phyloP scores from a whole-genome alignment of 2,888 invertebrate species.

The Idaea aversata region DNA sequence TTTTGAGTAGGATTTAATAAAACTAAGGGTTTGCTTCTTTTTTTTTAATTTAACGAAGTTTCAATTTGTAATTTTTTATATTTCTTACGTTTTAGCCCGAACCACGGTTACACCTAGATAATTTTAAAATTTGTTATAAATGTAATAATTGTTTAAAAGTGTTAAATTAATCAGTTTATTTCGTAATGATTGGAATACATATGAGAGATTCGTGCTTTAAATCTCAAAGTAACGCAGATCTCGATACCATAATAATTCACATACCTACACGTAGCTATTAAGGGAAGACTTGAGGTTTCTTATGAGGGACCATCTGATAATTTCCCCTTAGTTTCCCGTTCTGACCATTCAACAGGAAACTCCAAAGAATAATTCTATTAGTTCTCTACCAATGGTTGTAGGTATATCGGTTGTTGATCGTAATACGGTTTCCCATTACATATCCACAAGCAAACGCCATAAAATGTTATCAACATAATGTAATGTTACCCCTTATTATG shows the following conservation, averaged over 20 bases:
- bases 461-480: conserved; percentile 41
- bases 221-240: too few relatives aligned
- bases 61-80: too few relatives aligned
- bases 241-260: not conserved
- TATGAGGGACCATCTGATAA: not conserved
- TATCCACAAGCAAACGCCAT: conserved; percentile 30
- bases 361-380: not conserved
- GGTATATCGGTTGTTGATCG: conserved; percentile 11
- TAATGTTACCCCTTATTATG: conserved; percentile 46
- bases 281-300: not conserved
- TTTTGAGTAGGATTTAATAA: too few relatives aligned
- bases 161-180: not conserved
- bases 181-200: not conserved
- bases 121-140: not conserved
- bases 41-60: too few relatives aligned
- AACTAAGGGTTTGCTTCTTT: too few relatives aligned
- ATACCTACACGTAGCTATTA: too few relatives aligned
- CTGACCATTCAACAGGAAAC: too few relatives aligned
- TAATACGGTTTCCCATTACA: conserved; percentile 27
- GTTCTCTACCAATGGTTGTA: too few relatives aligned
- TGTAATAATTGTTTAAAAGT: not conserved
- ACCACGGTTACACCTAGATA: too few relatives aligned
- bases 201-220: too few relatives aligned
- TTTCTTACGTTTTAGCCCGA: too few relatives aligned
- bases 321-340: not conserved